Conservation (phyloP, 2,797 vertebrate genomes). For the Pangasius mekongensis region DNA sequence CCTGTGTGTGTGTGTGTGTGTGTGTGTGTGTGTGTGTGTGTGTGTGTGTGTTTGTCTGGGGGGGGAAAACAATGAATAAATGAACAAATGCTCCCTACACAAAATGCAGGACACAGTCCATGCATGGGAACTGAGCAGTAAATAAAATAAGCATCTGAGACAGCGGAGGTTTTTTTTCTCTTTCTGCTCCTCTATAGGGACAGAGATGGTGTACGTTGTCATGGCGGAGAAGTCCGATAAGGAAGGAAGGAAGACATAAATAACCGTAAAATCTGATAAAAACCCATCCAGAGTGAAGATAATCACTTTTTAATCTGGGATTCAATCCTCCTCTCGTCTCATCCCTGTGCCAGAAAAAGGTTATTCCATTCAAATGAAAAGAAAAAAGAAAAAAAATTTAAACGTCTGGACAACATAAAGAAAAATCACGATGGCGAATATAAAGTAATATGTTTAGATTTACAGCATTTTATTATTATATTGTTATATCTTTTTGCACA, state of each 20-base stretch:
- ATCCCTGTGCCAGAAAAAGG: conserved; percentile 2
- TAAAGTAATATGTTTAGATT: too few relatives aligned
- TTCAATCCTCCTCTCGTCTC: conserved; percentile 16
- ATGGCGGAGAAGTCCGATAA: not conserved
- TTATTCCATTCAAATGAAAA: not conserved
- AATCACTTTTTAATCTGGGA: conserved; percentile 9
- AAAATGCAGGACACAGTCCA: not conserved
- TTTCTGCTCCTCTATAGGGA: not conserved
- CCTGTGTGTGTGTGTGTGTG: conserved; percentile 7
- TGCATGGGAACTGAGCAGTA: not conserved
- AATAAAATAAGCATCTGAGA: not conserved
- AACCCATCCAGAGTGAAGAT: not conserved
- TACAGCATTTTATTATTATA: too few relatives aligned
- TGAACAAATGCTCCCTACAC: not conserved
- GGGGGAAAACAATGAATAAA: not conserved
- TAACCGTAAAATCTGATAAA: not conserved
- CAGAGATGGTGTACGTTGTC: not conserved
- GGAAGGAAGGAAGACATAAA: conserved; percentile 7
- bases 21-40: not conserved
- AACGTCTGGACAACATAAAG: not conserved
- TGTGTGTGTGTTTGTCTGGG: conserved; percentile 41
- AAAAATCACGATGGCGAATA: not conserved
- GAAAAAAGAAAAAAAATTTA: not conserved
- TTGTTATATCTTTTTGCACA: too few relatives aligned
- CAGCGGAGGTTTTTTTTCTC: not conserved